Percentiles rank a stretch among this genome's conserved stretches.
Conservation (phyloP, 2,888 invertebrate species). For the Drosophila engyochracea region DNA sequence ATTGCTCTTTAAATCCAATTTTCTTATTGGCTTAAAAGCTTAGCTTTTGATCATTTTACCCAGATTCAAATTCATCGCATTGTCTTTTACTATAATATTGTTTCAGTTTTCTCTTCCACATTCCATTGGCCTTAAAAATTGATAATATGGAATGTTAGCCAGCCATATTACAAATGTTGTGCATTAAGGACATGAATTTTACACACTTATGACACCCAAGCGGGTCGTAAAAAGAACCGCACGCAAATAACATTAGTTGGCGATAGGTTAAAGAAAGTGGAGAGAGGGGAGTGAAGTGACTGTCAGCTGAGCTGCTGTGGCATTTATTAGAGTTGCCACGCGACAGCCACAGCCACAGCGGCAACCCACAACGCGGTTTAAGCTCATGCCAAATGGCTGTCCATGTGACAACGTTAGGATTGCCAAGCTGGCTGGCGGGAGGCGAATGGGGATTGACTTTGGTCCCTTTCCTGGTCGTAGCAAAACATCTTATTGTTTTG, state of each 20-base stretch:
- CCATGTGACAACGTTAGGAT: slow-evolving; percentile 66
- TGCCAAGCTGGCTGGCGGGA: slow-evolving; percentile 2
- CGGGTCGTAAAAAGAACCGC: slow-evolving; percentile 70
- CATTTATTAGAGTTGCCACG: slow-evolving; percentile 77
- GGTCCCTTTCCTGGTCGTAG: slow-evolving; percentile 25
- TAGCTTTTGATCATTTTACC: slow-evolving; percentile 7
- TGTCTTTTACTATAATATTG: slow-evolving; percentile 6
- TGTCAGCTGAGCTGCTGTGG: slow-evolving; percentile 70
- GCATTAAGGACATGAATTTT: slow-evolving; percentile 75
- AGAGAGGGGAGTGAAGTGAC: slow-evolving; percentile 21
- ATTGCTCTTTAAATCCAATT: neutral
- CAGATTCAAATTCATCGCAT: slow-evolving; percentile 3
- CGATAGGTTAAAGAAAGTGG: slow-evolving; percentile 33
- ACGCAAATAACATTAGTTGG: slow-evolving; percentile 71
- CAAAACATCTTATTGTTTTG: slow-evolving; percentile 70
- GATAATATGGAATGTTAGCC: slow-evolving; percentile 43
- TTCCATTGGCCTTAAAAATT: slow-evolving; percentile 28
- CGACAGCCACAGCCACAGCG: slow-evolving; percentile 57
- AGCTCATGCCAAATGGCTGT: slow-evolving; percentile 73
- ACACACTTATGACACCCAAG: slow-evolving; percentile 75
- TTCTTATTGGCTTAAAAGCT: neutral
- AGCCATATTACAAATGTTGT: slow-evolving; percentile 69
- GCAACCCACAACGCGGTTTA: slow-evolving; percentile 66
- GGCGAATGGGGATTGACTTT: slow-evolving; percentile 25
- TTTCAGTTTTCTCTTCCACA: neutral